These are phyloP conservation scores for Rhinoraja longicauda DNA, from an alignment of 2,797 vertebrate genomes.

Conservation along the genomic window DNA sequence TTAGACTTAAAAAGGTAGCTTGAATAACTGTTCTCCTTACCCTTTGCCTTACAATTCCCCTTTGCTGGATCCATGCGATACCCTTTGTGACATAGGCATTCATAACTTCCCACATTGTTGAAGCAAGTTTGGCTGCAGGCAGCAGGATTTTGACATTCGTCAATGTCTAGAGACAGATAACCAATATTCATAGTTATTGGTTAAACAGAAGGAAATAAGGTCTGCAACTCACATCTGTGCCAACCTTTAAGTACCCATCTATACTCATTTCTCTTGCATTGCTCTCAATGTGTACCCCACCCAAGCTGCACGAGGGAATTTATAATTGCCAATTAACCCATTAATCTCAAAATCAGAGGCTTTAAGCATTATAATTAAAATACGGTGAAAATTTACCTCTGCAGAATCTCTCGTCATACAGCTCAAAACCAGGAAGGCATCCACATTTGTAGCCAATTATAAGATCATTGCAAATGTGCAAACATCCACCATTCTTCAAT, in stretches of 20 bases:
- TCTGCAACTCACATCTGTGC: too few species aligned
- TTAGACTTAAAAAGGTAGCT: constrained; percentile 30
- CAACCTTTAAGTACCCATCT: too few species aligned
- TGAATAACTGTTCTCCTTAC: constrained; percentile 58
- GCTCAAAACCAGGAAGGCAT: constrained; percentile 87
- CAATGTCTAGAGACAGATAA: constrained; percentile 69
- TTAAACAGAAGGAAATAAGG: too few species aligned
- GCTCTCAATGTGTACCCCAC: too few species aligned
- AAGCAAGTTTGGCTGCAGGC: constrained; percentile 98
- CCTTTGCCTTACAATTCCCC: constrained; percentile 92
- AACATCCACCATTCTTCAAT: constrained; percentile 90
- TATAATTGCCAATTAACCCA: too few species aligned
- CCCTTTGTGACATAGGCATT: constrained; percentile 91
- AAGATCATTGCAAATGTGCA: constrained; percentile 88
- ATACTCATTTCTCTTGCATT: too few species aligned
- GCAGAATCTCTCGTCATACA: constrained; percentile 86
- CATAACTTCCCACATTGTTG: constrained; percentile 94
- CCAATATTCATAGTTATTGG: constrained; percentile 33
- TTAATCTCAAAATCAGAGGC: too few species aligned
- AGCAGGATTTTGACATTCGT: constrained; percentile 90
- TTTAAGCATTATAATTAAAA: too few species aligned
- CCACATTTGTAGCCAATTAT: constrained; percentile 84
- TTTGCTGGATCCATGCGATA: constrained; percentile 94
- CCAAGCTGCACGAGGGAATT: too few species aligned
- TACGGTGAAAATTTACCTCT: constrained; percentile 64